Evolutionary conservation across 1,140 invertebrate species (phyloP).

Genomic region (Zophobas morio): DNA sequence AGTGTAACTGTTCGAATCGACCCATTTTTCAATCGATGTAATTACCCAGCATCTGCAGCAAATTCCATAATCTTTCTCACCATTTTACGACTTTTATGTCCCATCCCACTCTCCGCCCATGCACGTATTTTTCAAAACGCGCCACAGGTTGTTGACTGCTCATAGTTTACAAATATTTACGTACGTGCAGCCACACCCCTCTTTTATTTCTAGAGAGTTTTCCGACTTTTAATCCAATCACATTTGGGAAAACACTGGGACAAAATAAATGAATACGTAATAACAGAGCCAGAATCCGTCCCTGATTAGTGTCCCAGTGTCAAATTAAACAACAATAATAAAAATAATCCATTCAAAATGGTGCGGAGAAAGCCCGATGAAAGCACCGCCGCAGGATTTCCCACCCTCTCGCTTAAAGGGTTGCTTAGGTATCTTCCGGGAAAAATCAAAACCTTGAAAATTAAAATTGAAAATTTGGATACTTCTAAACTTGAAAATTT

Average conservation of each 20-base stretch:
- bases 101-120: constrained; percentile 34
- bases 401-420: constrained; percentile 26
- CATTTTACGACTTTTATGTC: background rate
- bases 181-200: constrained; percentile 18
- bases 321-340: too few species aligned
- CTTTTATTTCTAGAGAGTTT: background rate
- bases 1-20: too few species aligned
- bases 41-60: too few species aligned
- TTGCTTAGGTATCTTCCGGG: background rate
- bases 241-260: background rate
- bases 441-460: too few species aligned
- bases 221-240: background rate
- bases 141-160: constrained; percentile 28
- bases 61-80: background rate
- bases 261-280: background rate
- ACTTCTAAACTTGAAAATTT: too few species aligned
- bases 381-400: constrained; percentile 4
- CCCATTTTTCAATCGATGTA: too few species aligned
- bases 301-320: too few species aligned
- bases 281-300: too few species aligned
- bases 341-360: background rate
- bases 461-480: too few species aligned
- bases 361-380: background rate
- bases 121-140: constrained; percentile 19
- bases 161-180: constrained; percentile 32